phyloP scores from a whole-genome alignment of 2,113 vertebrate genomes.

The Neopipo cinnamomea region DNA sequence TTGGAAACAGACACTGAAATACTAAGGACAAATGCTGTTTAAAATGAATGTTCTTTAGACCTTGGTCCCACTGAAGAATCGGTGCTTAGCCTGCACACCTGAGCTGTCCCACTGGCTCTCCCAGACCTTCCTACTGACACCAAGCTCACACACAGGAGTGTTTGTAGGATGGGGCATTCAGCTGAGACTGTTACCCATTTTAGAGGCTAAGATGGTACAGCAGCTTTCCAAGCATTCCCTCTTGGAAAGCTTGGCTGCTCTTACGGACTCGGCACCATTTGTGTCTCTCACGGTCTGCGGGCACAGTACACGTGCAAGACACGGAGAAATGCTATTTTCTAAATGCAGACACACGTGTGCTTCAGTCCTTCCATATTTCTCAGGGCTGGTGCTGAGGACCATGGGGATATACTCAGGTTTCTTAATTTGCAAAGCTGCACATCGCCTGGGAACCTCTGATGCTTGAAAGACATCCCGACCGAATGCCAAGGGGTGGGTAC shows the following conservation, averaged over 20 bases:
- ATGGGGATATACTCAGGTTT: neutral
- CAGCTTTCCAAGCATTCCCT: neutral
- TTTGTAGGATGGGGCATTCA: neutral
- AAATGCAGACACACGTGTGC: neutral
- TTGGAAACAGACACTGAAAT: neutral
- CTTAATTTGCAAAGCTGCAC: neutral
- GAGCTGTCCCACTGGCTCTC: neutral
- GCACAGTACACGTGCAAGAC: neutral
- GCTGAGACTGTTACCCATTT: neutral
- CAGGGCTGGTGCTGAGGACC: neutral
- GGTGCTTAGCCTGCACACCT: neutral
- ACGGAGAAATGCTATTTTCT: neutral
- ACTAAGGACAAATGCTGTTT: neutral
- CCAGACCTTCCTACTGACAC: neutral
- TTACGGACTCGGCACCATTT: neutral
- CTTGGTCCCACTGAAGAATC: neutral
- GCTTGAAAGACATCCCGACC: neutral
- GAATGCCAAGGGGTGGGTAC: neutral
- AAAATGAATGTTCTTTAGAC: neutral
- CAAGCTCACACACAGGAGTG: neutral
- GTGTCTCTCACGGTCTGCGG: neutral
- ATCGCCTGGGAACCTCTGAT: conserved; percentile 4
- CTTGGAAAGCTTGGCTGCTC: conserved; percentile 5
- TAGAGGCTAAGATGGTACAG: neutral
- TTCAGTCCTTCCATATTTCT: neutral